Evolutionary conservation across 2,797 vertebrate genomes (phyloP).

Genomic region (Pseudochromis fuscus): DNA sequence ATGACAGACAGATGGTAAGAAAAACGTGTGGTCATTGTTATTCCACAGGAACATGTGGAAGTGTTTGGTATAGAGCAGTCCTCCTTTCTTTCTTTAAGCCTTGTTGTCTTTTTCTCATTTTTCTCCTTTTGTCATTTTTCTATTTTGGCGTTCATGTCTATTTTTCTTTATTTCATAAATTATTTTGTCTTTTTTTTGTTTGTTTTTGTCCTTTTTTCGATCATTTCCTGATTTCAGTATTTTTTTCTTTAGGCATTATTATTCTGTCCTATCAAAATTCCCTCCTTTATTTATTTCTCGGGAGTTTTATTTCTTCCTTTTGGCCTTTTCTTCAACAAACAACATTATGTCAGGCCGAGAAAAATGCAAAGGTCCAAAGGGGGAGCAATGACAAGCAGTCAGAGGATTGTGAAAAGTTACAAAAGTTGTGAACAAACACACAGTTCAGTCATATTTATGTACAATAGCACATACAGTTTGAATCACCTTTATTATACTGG

Average conservation of each 20-base stretch:
- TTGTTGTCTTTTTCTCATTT: not conserved
- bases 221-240: no score
- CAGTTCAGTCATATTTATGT: no score
- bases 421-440: not conserved
- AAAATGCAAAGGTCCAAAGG: not conserved
- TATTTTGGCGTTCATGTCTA: not conserved
- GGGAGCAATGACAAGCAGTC: not conserved
- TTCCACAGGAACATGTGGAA: slow-evolving; percentile 16
- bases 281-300: no score
- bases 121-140: not conserved
- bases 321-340: not conserved
- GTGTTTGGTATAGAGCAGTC: no score
- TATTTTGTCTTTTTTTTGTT: no score
- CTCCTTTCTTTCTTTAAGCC: not conserved
- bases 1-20: slow-evolving; percentile 31
- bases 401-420: no score
- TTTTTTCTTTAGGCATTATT: no score
- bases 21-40: slow-evolving; percentile 33
- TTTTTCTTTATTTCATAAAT: no score
- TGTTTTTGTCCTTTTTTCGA: no score
- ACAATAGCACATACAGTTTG: no score
- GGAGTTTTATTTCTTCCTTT: not conserved
- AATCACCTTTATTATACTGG: no score
- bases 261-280: no score
- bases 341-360: not conserved